phyloP scores from a whole-genome alignment of 2,888 invertebrate genomes.

The Drosophila buzzatii region DNA sequence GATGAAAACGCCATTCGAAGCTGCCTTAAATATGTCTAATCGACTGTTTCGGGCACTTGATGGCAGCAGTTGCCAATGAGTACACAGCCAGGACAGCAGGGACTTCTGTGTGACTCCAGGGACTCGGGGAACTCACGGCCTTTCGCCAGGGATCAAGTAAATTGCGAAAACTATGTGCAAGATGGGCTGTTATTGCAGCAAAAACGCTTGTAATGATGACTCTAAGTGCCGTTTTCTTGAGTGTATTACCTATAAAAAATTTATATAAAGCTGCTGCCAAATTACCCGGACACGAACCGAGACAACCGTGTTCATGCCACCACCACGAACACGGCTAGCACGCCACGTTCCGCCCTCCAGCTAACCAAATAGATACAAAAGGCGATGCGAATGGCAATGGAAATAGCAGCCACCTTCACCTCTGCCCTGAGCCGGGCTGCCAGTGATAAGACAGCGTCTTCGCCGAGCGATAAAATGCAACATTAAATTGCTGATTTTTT shows the following conservation, averaged over 20 bases:
- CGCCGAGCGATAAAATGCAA: conserved; percentile 82
- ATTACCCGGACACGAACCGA: conserved; percentile 57
- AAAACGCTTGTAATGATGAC: conserved; percentile 85
- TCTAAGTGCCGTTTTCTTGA: conserved; percentile 85
- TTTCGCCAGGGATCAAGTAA: conserved; percentile 82
- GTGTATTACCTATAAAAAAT: conserved; percentile 85
- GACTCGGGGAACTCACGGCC: conserved; percentile 29
- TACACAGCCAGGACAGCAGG: conserved; percentile 11
- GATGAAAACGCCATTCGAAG: conserved; percentile 66
- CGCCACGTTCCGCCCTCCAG: conserved; percentile 22
- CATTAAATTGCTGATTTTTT: conserved; percentile 83
- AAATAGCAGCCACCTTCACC: conserved; percentile 47
- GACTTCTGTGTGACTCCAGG: conserved; percentile 24
- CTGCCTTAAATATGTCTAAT: conserved; percentile 73
- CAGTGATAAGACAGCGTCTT: conserved; percentile 65
- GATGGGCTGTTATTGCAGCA: conserved; percentile 85
- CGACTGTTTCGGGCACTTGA: conserved; percentile 73
- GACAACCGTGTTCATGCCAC: conserved; percentile 44
- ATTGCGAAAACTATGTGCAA: conserved; percentile 85
- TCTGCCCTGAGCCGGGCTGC: conserved; percentile 32
- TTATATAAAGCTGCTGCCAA: conserved; percentile 81
- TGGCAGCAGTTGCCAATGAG: conserved; percentile 62
- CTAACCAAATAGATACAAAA: conserved; percentile 47
- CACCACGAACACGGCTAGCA: conserved; percentile 56
- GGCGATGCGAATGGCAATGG: conserved; percentile 13